Conservation (phyloP, 2,113 vertebrate genomes). For the Gallinago undulata region DNA sequence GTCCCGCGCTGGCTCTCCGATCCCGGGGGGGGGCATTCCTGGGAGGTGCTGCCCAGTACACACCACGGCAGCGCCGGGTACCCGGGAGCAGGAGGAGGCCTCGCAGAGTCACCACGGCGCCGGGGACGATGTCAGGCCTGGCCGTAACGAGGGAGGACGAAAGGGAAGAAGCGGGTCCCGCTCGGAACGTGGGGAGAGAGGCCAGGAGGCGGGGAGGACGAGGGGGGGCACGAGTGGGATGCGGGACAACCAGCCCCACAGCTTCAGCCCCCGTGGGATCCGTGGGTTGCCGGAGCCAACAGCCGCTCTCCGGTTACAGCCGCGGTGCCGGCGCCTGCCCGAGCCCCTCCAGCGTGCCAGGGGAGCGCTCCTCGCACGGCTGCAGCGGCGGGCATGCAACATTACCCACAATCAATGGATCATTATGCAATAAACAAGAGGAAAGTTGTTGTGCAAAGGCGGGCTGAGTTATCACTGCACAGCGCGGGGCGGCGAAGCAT, state of each 20-base stretch:
- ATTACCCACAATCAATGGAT: conserved; percentile 67
- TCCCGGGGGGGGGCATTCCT: neutral
- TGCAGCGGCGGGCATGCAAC: conserved; percentile 51
- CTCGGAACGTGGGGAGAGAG: neutral
- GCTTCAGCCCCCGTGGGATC: accelerated
- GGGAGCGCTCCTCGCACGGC: neutral
- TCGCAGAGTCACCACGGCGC: neutral
- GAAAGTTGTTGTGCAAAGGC: conserved; percentile 61
- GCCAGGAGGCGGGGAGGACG: accelerated
- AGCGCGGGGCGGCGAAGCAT: neutral
- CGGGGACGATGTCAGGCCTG: conserved; percentile 6
- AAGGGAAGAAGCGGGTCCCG: neutral
- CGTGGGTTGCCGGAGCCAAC: accelerated
- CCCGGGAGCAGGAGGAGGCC: neutral
- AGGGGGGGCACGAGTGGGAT: neutral
- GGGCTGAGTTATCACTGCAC: conserved; percentile 38
- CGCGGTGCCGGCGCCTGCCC: neutral
- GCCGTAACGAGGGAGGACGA: neutral
- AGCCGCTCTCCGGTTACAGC: neutral
- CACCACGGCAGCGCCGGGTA: neutral
- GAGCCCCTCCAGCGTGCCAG: neutral
- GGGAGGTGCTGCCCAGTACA: neutral
- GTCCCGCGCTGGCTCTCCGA: neutral
- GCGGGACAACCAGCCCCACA: neutral
- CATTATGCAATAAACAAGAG: conserved; percentile 66